Evolutionary conservation across 2,888 invertebrate species (phyloP), one percentile per base, ranked within the genome.

Genomic region (Hedya salicella): DNA sequence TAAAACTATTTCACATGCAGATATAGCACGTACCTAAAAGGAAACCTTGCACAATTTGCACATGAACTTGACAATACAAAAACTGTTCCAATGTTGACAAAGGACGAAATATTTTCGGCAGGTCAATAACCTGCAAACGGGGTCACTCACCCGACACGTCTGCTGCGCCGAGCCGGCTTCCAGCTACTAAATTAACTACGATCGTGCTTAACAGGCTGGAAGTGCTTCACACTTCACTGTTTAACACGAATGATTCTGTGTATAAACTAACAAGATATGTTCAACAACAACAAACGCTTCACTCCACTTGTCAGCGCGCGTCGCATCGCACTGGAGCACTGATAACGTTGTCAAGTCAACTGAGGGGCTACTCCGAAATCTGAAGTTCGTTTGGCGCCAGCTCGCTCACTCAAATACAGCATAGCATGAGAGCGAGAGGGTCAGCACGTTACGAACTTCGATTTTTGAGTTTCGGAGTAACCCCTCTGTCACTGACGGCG

Each of bases 131-230:
- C 64, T 64, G 13, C 5, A 16, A 56, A 49, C 11, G 42, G 8
- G 57, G 57, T 64, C 64, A 57, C 64, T 64, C 57, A 64, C 64
- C 64, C 13, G 2, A 50, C 17, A 57, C 64, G 64, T 50, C 36
- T n/a, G 6, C 14, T 19, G 5, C 40, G n/a, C n/a, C 11, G 14
- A 49, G 57, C 42, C 42, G 57, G 16, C 19, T 36, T 42, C 4
- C 21, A 5, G 32, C n/a, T 30, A 46, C 25, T 48, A 40, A 11
- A 5, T 13, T 25, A 36, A 36, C 42, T 17, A 13, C 25, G 6
- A 9, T 25, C 25, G 6, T 25, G 25, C 25, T 25, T 25, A 25
- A 6, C 25, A 6, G 25, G 6, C 25, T 25, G 25, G 6, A 5
- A 25, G 25, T 6, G 25, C 25, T 25, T 25, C 25, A 6, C 25